Evolutionary conservation across 2,113 vertebrate genomes (phyloP).

Genomic region (Apodemus sylvaticus): DNA sequence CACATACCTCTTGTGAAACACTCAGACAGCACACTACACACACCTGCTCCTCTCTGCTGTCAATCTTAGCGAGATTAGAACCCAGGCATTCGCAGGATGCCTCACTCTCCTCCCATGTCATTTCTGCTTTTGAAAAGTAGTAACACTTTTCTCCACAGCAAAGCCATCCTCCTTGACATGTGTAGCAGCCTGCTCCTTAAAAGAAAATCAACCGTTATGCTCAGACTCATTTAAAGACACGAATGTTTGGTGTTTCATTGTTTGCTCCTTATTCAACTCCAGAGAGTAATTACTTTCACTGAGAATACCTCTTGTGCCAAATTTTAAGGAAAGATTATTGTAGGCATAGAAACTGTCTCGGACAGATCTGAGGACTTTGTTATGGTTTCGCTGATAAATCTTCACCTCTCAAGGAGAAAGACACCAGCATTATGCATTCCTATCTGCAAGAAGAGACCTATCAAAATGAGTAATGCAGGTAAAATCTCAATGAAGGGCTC

Average conservation of each 20-base stretch:
- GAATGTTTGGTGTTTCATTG: neutral
- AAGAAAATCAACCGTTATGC: neutral
- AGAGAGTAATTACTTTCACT: neutral
- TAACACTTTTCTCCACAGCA: conserved; percentile 43
- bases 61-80: neutral
- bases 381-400: neutral
- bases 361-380: neutral
- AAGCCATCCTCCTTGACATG: neutral
- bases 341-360: neutral
- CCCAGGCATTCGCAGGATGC: neutral
- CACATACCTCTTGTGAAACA: neutral
- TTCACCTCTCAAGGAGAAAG: neutral
- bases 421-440: neutral
- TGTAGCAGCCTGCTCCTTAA: neutral
- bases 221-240: neutral
- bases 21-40: neutral
- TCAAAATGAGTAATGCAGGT: neutral
- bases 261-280: neutral
- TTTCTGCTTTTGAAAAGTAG: conserved; percentile 49
- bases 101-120: neutral
- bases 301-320: neutral
- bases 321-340: neutral
- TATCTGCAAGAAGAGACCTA: neutral
- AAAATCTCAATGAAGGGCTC: neutral
- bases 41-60: conserved; percentile 32